phyloP scores from a whole-genome alignment of 1,140 invertebrate genomes.

The Diprion similis region DNA sequence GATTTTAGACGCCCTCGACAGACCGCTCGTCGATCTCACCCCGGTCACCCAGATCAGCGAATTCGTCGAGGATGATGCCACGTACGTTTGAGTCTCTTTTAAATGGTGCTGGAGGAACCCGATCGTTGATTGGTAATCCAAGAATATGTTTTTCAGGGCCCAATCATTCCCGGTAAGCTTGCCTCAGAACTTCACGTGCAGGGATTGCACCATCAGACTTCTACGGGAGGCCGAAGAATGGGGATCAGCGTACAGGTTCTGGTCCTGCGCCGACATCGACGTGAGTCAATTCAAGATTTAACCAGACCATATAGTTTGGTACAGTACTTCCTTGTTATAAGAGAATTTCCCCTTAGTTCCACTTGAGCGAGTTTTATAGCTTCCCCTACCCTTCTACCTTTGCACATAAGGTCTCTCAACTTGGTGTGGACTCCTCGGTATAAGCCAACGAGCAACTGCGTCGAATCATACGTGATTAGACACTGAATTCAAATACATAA shows the following conservation, averaged over 20 bases:
- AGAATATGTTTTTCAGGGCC: constrained; percentile 67
- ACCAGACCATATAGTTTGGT: constrained; percentile 5
- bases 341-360: too few species aligned
- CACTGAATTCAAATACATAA: too few species aligned
- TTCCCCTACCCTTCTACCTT: too few species aligned
- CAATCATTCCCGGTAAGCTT: constrained; percentile 81
- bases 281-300: constrained; percentile 63
- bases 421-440: too few species aligned
- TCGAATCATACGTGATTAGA: too few species aligned
- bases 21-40: constrained; percentile 83
- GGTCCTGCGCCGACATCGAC: constrained; percentile 95
- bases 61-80: constrained; percentile 80
- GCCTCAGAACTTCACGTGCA: constrained; percentile 83
- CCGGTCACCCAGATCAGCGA: constrained; percentile 79
- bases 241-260: constrained; percentile 85
- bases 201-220: constrained; percentile 88
- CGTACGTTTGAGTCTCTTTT: constrained; percentile 61
- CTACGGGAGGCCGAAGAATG: constrained; percentile 90
- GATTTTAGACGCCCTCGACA: constrained; percentile 80
- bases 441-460: too few species aligned
- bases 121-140: too few species aligned
- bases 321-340: too few species aligned
- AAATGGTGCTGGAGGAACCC: too few species aligned
- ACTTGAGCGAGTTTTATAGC: too few species aligned
- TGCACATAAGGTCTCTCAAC: too few species aligned